Percentiles rank a stretch among this genome's conserved stretches.
Evolutionary conservation across 1,140 invertebrate genomes (phyloP).

Genomic region (Pogonomyrmex barbatus): DNA sequence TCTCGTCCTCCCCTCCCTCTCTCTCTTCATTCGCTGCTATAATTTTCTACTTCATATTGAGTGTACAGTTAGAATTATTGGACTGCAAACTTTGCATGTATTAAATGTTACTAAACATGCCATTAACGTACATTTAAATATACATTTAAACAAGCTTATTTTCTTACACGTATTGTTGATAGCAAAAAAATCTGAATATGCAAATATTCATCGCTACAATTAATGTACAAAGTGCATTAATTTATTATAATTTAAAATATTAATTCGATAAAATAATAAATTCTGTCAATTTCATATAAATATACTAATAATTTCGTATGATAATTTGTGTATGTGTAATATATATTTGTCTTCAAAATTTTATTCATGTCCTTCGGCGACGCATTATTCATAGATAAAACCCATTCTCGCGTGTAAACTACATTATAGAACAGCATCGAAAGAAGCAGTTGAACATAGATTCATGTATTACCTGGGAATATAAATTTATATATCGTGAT

Average conservation of each 20-base stretch:
- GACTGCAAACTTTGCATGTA: slow-evolving; percentile 11
- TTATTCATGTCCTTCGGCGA: background rate
- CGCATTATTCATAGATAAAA: slow-evolving; percentile 15
- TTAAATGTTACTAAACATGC: background rate
- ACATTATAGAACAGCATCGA: background rate
- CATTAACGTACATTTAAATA: background rate
- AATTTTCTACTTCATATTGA: slow-evolving; percentile 53
- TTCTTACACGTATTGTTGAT: background rate
- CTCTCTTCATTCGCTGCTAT: background rate
- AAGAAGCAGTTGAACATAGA: slow-evolving; percentile 15
- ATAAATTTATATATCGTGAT: slow-evolving; percentile 46
- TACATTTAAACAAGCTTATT: background rate
- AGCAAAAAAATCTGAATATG: background rate
- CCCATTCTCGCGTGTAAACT: background rate
- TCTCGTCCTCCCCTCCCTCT: slow-evolving; percentile 7
- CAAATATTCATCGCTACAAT: background rate
- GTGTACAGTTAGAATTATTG: slow-evolving; percentile 39
- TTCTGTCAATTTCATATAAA: background rate
- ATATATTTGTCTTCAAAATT: background rate
- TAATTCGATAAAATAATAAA: background rate
- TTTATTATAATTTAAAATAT: slow-evolving; percentile 9
- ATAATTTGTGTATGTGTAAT: background rate
- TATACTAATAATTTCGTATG: background rate
- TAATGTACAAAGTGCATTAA: background rate
- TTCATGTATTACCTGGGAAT: slow-evolving; percentile 22